Evolutionary conservation across 1,140 invertebrate genomes (phyloP).

Genomic region (Caenorhabditis inopinata): DNA sequence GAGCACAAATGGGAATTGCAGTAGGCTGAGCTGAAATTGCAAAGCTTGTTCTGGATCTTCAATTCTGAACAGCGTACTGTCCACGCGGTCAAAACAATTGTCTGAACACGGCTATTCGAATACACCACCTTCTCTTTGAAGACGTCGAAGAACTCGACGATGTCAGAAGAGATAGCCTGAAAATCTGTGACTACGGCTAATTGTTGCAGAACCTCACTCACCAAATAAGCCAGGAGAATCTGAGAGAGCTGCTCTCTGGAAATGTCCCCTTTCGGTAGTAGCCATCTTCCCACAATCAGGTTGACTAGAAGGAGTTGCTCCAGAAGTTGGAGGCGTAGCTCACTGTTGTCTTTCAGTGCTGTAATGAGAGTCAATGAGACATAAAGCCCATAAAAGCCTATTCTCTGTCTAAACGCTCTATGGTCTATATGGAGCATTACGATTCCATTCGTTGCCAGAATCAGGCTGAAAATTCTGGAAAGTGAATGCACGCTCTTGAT

Average conservation of each 20-base stretch:
- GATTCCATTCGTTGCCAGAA: too few relatives aligned
- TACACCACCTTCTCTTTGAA: slow-evolving; percentile 71
- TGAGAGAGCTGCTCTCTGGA: slow-evolving; percentile 87
- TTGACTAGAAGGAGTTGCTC: slow-evolving; percentile 68
- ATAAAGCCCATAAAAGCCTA: too few relatives aligned
- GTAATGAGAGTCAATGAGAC: too few relatives aligned
- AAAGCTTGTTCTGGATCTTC: background rate
- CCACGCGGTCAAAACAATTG: slow-evolving; percentile 62
- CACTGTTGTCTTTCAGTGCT: slow-evolving; percentile 41
- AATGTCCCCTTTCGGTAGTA: slow-evolving; percentile 75
- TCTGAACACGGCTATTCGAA: slow-evolving; percentile 53
- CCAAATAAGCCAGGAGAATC: slow-evolving; percentile 77
- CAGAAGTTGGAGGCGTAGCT: slow-evolving; percentile 77
- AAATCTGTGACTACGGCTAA: background rate
- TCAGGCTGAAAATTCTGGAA: too few relatives aligned
- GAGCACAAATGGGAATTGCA: slow-evolving; percentile 65
- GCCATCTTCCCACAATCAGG: slow-evolving; percentile 68
- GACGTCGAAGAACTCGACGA: slow-evolving; percentile 92
- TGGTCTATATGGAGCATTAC: too few relatives aligned
- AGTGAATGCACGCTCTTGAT: too few relatives aligned
- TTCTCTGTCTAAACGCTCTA: too few relatives aligned
- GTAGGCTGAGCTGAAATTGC: slow-evolving; percentile 56
- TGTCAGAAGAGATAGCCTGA: slow-evolving; percentile 77
- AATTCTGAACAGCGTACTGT: slow-evolving; percentile 50
- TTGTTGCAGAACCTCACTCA: slow-evolving; percentile 68